These are phyloP conservation scores for Echinarachnius parma DNA, from an alignment of 53 echinoderm and acorn worm species.

Conservation along the genomic window DNA sequence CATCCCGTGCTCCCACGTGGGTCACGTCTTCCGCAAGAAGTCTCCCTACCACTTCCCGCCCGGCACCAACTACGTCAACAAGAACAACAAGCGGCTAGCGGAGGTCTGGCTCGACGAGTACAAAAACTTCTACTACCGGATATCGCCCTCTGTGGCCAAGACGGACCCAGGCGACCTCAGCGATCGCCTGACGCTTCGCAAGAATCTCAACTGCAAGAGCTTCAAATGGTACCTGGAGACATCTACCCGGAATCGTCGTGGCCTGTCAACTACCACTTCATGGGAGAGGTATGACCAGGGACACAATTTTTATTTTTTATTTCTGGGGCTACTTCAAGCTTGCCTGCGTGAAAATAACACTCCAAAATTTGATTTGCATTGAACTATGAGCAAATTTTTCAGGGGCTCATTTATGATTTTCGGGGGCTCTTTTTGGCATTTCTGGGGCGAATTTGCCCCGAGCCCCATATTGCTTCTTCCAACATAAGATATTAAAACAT, in stretches of 20 bases:
- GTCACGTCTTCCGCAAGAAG: conserved; percentile 96
- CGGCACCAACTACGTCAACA: conserved; percentile 96
- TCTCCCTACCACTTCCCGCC: conserved; percentile 98
- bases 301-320: background rate
- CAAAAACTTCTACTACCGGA: conserved; percentile 95
- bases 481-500: too few relatives aligned
- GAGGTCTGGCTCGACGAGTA: conserved; percentile 99
- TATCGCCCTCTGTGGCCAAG: conserved; percentile 93
- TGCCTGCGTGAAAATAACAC: background rate
- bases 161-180: conserved; percentile 91
- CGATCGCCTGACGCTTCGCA: conserved; percentile 63
- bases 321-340: background rate
- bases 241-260: conserved; percentile 98
- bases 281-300: conserved; percentile 95
- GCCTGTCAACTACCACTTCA: conserved; percentile 95
- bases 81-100: conserved; percentile 91
- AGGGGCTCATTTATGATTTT: too few relatives aligned
- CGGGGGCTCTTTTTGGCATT: too few relatives aligned
- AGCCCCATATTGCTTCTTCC: too few relatives aligned
- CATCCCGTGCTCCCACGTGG: conserved; percentile 96
- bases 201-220: conserved; percentile 74
- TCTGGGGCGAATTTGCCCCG: too few relatives aligned
- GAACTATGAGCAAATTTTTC: too few relatives aligned
- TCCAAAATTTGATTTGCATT: background rate
- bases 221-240: conserved; percentile 98